These are phyloP conservation scores for Aix galericulata DNA, from an alignment of 2,113 vertebrate genomes.

Conservation along the genomic window DNA sequence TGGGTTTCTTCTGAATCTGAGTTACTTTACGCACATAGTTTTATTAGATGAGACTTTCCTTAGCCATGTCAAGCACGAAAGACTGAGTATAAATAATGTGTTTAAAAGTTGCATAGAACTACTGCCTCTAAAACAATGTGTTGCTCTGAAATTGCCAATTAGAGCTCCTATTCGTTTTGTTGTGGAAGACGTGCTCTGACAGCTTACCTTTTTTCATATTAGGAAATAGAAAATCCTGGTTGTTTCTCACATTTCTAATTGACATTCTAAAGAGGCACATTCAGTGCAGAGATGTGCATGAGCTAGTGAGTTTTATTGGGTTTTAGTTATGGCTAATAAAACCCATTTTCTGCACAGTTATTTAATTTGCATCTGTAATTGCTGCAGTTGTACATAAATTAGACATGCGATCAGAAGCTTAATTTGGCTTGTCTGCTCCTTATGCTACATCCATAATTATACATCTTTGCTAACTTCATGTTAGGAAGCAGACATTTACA, in stretches of 20 bases:
- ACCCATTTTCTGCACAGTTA: conserved; percentile 63
- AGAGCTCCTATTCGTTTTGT: neutral
- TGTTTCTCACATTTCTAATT: conserved; percentile 42
- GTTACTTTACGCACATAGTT: neutral
- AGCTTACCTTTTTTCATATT: neutral
- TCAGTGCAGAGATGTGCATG: conserved; percentile 18
- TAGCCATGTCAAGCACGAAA: conserved; percentile 2
- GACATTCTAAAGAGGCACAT: conserved; percentile 27
- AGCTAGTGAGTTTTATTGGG: conserved; percentile 44
- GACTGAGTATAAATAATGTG: conserved; percentile 18
- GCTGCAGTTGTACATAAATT: conserved; percentile 63
- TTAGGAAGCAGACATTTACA: neutral
- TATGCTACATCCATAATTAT: conserved; percentile 22
- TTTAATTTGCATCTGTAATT: conserved; percentile 65
- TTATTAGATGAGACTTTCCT: conserved; percentile 42
- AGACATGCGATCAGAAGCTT: conserved; percentile 56
- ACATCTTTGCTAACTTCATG: neutral
- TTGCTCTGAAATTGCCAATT: conserved; percentile 40
- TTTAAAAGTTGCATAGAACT: conserved; percentile 18
- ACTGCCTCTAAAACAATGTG: conserved; percentile 25
- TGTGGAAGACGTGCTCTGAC: neutral
- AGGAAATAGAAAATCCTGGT: conserved; percentile 9
- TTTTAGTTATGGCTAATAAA: conserved; percentile 71
- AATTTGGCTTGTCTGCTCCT: conserved; percentile 48
- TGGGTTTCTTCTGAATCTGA: neutral